A percentile compares a stretch with the other conserved stretches of the same genome.
These are phyloP conservation scores for Aeoliscus strigatus DNA, from an alignment of 2,797 vertebrate species.

Conservation along the genomic window DNA sequence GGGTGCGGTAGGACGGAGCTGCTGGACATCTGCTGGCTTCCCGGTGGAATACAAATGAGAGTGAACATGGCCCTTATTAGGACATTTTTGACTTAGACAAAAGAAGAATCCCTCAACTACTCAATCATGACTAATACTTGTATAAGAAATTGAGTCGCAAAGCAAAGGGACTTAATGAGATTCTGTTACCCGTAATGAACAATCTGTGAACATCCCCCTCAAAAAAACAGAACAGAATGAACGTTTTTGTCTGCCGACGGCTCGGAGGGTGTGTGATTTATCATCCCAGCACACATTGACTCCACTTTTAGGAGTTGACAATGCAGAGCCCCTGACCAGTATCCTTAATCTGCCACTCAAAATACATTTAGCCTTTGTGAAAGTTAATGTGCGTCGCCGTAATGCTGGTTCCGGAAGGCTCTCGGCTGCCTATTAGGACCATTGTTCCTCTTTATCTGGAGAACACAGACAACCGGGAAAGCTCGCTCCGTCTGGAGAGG, in stretches of 20 bases:
- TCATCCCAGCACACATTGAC: conserved; percentile 78
- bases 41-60: conserved; percentile 44
- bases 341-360: conserved; percentile 75
- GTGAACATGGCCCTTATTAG: conserved; percentile 32
- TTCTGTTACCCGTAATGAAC: conserved; percentile 67
- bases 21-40: conserved; percentile 32
- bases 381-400: conserved; percentile 76
- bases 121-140: conserved; percentile 63
- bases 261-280: conserved; percentile 75
- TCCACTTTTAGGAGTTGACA: conserved; percentile 73
- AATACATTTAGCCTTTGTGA: conserved; percentile 77
- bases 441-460: conserved; percentile 85
- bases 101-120: conserved; percentile 57
- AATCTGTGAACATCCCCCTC: conserved; percentile 58
- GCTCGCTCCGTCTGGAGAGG: conserved; percentile 57
- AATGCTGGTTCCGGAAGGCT: conserved; percentile 70
- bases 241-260: conserved; percentile 54
- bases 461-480: conserved; percentile 72
- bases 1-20: conserved; percentile 25
- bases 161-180: conserved; percentile 66
- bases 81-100: conserved; percentile 50
- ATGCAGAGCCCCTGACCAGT: conserved; percentile 68
- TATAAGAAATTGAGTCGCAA: conserved; percentile 66
- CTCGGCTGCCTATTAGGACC: conserved; percentile 77
- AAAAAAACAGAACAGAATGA: conserved; percentile 49